phyloP scores from a whole-genome alignment of 2,888 invertebrate genomes.

The Calephelis perditalis region DNA sequence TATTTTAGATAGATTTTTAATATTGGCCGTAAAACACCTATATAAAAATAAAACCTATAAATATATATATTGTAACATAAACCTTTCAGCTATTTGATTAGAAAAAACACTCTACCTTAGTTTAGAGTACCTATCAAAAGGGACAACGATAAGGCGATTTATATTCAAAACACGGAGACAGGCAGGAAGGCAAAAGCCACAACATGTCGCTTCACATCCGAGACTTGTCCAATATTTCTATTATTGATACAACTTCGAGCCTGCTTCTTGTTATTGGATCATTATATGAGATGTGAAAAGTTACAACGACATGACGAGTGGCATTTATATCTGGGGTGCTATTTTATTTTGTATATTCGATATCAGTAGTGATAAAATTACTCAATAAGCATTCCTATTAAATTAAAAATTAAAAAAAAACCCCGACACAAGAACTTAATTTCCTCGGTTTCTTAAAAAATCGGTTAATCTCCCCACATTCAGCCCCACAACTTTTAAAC shows the following conservation, averaged over 20 bases:
- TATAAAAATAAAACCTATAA: too few species aligned
- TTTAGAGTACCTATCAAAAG: conserved; percentile 43
- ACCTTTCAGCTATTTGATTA: conserved; percentile 34
- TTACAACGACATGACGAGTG: conserved; percentile 6
- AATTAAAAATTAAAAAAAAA: too few species aligned
- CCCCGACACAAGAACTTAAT: too few species aligned
- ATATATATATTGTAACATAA: background rate
- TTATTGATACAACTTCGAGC: conserved; percentile 41
- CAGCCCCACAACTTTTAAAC: too few species aligned
- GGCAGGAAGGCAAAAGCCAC: conserved; percentile 65
- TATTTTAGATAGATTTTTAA: too few species aligned
- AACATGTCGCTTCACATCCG: conserved; percentile 62
- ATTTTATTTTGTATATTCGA: too few species aligned
- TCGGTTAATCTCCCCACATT: too few species aligned
- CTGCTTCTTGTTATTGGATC: conserved; percentile 19
- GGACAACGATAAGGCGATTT: conserved; percentile 41
- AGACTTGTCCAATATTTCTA: conserved; percentile 60
- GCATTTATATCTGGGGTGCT: background rate
- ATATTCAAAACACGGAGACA: conserved; percentile 51
- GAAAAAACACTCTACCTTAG: conserved; percentile 51
- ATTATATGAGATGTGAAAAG: conserved; percentile 10
- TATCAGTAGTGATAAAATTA: too few species aligned
- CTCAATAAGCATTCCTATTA: too few species aligned
- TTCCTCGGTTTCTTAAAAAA: too few species aligned
- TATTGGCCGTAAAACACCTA: too few species aligned